phyloP scores from a whole-genome alignment of 2,113 vertebrate species.

The Ochotona curzoniae region DNA sequence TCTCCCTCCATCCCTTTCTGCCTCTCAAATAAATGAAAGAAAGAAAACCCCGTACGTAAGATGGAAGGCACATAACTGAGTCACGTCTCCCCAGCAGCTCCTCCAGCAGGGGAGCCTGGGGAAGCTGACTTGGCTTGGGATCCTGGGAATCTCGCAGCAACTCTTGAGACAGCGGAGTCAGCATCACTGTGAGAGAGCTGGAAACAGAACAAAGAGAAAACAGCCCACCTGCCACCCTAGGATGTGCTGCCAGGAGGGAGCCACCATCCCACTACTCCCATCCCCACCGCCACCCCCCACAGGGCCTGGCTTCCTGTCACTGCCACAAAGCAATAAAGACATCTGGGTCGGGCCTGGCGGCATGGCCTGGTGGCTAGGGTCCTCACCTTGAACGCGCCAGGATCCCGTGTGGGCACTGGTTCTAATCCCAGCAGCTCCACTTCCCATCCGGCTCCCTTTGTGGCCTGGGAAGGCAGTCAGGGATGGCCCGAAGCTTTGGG shows the following conservation, averaged over 20 bases:
- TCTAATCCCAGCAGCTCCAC: too few species aligned
- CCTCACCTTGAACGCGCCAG: too few species aligned
- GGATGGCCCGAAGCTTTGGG: too few species aligned
- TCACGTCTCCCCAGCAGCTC: rapidly evolving
- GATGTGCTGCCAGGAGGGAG: background rate
- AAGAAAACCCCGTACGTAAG: background rate
- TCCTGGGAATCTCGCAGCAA: background rate
- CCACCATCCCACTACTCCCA: background rate
- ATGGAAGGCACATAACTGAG: too few species aligned
- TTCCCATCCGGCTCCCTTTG: too few species aligned
- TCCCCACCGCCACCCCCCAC: background rate
- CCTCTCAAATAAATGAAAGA: too few species aligned
- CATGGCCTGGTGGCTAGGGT: too few species aligned
- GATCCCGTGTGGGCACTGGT: too few species aligned
- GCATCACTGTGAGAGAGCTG: background rate
- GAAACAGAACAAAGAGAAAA: rapidly evolving
- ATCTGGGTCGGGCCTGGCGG: background rate
- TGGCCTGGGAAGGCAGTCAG: too few species aligned
- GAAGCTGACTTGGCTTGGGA: background rate
- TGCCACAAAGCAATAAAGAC: background rate
- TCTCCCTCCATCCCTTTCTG: too few species aligned
- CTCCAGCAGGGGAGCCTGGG: background rate
- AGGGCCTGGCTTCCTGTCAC: background rate
- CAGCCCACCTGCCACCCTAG: background rate
- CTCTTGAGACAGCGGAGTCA: background rate